Evolutionary conservation across 2,888 invertebrate species (phyloP).

Genomic region (Pollenia angustigena): DNA sequence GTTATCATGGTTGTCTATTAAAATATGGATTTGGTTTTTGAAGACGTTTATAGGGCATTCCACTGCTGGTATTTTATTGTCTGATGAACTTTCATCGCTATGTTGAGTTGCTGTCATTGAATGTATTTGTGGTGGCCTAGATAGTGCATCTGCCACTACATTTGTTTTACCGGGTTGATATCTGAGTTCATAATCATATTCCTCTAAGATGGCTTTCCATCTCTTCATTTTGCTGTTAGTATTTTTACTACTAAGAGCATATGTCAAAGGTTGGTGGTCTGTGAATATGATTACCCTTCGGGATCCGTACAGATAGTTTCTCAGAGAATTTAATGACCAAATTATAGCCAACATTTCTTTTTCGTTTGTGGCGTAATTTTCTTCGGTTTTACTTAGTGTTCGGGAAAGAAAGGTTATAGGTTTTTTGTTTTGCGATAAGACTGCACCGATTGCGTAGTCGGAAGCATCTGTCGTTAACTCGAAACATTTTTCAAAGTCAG

Average conservation of each 20-base stretch:
- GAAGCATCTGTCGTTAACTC: not conserved
- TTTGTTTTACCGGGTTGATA: constrained; percentile 1
- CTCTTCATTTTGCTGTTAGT: constrained; percentile 8
- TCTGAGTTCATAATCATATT: not conserved
- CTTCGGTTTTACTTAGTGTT: too few species aligned
- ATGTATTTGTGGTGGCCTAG: constrained; percentile 14
- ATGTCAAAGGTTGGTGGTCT: not conserved
- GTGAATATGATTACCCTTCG: constrained; percentile 7
- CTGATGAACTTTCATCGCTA: constrained; percentile 56
- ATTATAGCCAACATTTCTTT: constrained; percentile 1
- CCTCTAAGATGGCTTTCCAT: constrained; percentile 1
- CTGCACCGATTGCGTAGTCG: not conserved
- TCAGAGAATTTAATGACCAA: not conserved
- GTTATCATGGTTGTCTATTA: constrained; percentile 8
- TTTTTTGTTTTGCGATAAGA: too few species aligned
- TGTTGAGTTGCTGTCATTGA: constrained; percentile 34
- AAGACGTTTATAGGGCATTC: constrained; percentile 52
- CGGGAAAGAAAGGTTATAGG: too few species aligned
- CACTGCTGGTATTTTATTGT: constrained; percentile 1
- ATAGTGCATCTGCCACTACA: constrained; percentile 4
- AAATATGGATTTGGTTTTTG: constrained; percentile 44
- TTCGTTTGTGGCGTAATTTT: too few species aligned
- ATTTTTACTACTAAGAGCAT: constrained; percentile 3
- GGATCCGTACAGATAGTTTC: constrained; percentile 17
- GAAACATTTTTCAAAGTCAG: constrained; percentile 6